Percentiles rank a stretch among this genome's conserved stretches.
Conservation (phyloP, 2,113 vertebrate genomes). For the Cavia aperea region DNA sequence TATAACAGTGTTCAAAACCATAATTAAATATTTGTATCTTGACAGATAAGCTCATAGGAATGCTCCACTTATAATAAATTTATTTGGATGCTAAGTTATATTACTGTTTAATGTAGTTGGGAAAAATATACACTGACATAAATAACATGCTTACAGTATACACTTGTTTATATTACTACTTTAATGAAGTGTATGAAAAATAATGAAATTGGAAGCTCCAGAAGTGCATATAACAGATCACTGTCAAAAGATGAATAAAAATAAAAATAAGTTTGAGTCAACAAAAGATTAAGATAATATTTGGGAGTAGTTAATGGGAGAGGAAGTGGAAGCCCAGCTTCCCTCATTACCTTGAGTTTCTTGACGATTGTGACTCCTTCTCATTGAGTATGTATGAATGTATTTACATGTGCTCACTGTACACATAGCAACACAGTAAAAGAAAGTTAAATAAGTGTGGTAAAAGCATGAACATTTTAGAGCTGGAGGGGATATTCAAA, state of each 20-base stretch:
- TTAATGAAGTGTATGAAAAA: background rate
- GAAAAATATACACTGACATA: slow-evolving; percentile 1
- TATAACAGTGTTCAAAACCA: background rate
- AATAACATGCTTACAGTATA: background rate
- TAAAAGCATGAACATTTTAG: background rate
- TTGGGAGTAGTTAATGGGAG: background rate
- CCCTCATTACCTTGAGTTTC: background rate
- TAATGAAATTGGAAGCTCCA: background rate
- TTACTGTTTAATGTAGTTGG: slow-evolving; percentile 19
- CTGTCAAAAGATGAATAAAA: background rate
- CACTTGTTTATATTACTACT: background rate
- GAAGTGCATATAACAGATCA: background rate
- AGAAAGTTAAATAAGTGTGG: background rate
- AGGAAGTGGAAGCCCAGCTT: background rate
- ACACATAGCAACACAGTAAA: background rate
- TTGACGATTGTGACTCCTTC: background rate
- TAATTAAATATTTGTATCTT: slow-evolving; percentile 26
- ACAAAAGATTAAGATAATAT: slow-evolving; percentile 11
- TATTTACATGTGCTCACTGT: too few relatives aligned
- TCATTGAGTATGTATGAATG: background rate
- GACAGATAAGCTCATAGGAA: background rate
- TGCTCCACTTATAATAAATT: background rate
- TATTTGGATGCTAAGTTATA: background rate
- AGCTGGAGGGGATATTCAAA: background rate
- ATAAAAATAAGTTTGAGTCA: slow-evolving; percentile 1